Evolutionary conservation across 2,888 invertebrate species (phyloP).

Genomic region (Agrochola lota): DNA sequence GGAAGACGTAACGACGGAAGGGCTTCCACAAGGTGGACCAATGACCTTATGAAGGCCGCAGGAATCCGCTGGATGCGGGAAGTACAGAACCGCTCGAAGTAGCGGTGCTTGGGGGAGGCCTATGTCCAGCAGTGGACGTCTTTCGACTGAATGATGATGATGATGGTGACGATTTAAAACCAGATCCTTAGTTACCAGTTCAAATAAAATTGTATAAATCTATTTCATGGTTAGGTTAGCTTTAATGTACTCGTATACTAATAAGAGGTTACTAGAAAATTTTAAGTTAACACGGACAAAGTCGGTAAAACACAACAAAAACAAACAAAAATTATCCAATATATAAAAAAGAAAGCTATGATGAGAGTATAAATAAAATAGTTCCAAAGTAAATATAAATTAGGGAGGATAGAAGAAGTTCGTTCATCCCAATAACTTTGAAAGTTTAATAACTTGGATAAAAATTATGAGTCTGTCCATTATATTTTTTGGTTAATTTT

Average conservation of each 20-base stretch:
- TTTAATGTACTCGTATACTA: neutral
- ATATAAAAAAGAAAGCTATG: slow-evolving; percentile 4
- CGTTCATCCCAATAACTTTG: slow-evolving; percentile 43
- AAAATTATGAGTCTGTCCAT: slow-evolving; percentile 53
- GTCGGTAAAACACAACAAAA: neutral
- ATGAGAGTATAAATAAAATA: slow-evolving; percentile 11
- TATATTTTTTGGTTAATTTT: slow-evolving; percentile 62
- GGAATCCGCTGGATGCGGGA: too few species aligned
- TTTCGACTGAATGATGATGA: too few species aligned
- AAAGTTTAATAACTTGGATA: slow-evolving; percentile 54
- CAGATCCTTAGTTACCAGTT: neutral
- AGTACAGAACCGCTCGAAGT: too few species aligned
- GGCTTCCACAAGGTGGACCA: too few species aligned
- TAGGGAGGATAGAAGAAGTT: slow-evolving; percentile 40
- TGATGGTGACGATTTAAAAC: neutral
- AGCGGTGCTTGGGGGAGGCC: too few species aligned
- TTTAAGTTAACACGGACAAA: neutral
- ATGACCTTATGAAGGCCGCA: too few species aligned
- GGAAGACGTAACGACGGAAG: too few species aligned
- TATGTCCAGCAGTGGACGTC: too few species aligned
- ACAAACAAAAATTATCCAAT: slow-evolving; percentile 21
- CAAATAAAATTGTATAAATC: neutral
- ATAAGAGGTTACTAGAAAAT: neutral
- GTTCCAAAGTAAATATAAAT: slow-evolving; percentile 48
- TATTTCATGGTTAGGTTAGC: neutral